phyloP scores from a whole-genome alignment of 2,797 vertebrate genomes.

The Typhlichthys subterraneus region DNA sequence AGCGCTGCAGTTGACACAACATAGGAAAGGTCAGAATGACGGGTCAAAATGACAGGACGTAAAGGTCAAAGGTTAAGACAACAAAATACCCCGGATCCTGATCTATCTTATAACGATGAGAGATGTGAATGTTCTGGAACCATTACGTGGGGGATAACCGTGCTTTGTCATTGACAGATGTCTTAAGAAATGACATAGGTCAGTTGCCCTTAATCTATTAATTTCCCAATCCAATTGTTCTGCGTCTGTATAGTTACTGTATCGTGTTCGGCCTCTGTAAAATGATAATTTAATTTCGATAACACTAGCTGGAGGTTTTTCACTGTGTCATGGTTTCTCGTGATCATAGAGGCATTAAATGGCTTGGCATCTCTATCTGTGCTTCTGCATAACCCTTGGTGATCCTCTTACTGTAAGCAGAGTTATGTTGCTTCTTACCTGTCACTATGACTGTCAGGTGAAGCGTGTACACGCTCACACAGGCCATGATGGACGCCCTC shows the following conservation, averaged over 20 bases:
- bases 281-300: not conserved
- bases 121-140: slow-evolving; percentile 53
- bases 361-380: slow-evolving; percentile 12
- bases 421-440: slow-evolving; percentile 59
- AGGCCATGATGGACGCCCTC: slow-evolving; percentile 57
- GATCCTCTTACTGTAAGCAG: slow-evolving; percentile 5
- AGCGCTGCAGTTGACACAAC: slow-evolving; percentile 66
- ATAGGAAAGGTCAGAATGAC: slow-evolving; percentile 37
- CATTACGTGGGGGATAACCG: slow-evolving; percentile 34
- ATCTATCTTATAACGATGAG: slow-evolving; percentile 54
- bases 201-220: slow-evolving; percentile 13
- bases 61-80: slow-evolving; percentile 66
- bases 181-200: slow-evolving; percentile 30
- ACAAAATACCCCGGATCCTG: slow-evolving; percentile 62
- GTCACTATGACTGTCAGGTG: slow-evolving; percentile 51
- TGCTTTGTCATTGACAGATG: slow-evolving; percentile 45
- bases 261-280: slow-evolving; percentile 7
- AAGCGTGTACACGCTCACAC: slow-evolving; percentile 32
- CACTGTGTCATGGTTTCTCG: not conserved
- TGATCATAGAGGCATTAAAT: not conserved
- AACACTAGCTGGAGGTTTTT: not conserved
- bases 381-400: slow-evolving; percentile 11
- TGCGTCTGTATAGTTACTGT: slow-evolving; percentile 20
- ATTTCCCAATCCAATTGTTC: slow-evolving; percentile 16
- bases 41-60: slow-evolving; percentile 43